These are phyloP conservation scores for Neotoma lepida DNA, from an alignment of 2,113 vertebrate genomes.

Conservation along the genomic window DNA sequence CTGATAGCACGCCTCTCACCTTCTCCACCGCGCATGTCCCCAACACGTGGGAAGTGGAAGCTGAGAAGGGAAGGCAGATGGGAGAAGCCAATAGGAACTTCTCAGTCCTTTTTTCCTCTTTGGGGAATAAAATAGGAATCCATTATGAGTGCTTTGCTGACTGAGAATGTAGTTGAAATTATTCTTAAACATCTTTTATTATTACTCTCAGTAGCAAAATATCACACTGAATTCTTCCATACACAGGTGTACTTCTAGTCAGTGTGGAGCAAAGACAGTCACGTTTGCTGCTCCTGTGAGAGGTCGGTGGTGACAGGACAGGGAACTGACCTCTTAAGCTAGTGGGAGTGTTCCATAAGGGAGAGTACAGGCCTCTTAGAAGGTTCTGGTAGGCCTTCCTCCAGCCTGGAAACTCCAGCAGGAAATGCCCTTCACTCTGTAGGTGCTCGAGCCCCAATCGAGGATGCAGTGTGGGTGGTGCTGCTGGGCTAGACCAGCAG, in stretches of 20 bases:
- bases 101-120: conserved; percentile 86
- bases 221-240: conserved; percentile 88
- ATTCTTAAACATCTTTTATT: conserved; percentile 86
- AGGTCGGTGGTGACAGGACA: conserved; percentile 79
- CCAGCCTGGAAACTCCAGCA: conserved; percentile 82
- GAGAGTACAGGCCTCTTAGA: conserved; percentile 78
- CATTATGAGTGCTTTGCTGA: conserved; percentile 89
- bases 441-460: conserved; percentile 78
- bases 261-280: conserved; percentile 86
- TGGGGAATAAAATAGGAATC: conserved; percentile 87
- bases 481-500: conserved; percentile 82
- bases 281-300: conserved; percentile 80
- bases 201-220: conserved; percentile 86
- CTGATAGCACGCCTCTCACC: conserved; percentile 85
- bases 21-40: conserved; percentile 88
- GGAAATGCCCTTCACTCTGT: conserved; percentile 82
- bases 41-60: conserved; percentile 85
- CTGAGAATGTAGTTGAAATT: conserved; percentile 90
- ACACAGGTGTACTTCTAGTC: conserved; percentile 85
- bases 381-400: conserved; percentile 75
- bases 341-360: conserved; percentile 77
- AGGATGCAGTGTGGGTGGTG: conserved; percentile 74
- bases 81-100: conserved; percentile 87
- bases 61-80: conserved; percentile 85
- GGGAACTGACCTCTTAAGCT: conserved; percentile 77